phyloP scores from a whole-genome alignment of 37 sponge, comb jelly and placozoan species.

The Bolinopsis microptera region DNA sequence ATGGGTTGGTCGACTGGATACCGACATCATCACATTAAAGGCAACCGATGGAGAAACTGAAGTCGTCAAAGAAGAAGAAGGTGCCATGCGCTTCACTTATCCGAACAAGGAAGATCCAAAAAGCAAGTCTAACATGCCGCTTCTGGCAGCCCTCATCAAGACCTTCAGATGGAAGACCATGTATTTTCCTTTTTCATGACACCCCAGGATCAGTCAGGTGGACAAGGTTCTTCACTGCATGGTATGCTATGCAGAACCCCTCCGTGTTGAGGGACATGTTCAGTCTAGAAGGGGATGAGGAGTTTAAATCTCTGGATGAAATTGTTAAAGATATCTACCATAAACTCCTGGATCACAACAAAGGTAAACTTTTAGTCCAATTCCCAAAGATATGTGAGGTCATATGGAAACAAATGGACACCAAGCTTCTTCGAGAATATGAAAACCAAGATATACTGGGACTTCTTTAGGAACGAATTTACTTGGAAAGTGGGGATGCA shows the following conservation, averaged over 20 bases:
- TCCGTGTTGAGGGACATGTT: neutral
- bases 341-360: neutral
- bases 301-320: neutral
- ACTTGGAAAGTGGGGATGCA: neutral
- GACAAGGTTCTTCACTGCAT: neutral
- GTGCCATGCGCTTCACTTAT: neutral
- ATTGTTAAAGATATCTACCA: neutral
- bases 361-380: too few species aligned
- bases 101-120: constrained; percentile 10
- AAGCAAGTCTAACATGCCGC: neutral
- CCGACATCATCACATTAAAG: neutral
- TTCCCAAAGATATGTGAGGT: neutral
- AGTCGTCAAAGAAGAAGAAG: constrained; percentile 4
- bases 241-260: neutral
- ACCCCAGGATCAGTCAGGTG: neutral
- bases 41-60: too few species aligned
- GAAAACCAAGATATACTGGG: neutral
- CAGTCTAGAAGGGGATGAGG: neutral
- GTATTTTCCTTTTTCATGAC: neutral
- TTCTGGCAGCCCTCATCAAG: neutral
- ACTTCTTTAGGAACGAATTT: neutral
- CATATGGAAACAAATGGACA: neutral
- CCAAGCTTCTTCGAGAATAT: neutral
- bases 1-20: neutral
- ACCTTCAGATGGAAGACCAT: neutral